Evolutionary conservation across 2,888 invertebrate genomes (phyloP), one percentile per base, ranked within the genome.

Genomic region (Hylaea fasciaria): DNA sequence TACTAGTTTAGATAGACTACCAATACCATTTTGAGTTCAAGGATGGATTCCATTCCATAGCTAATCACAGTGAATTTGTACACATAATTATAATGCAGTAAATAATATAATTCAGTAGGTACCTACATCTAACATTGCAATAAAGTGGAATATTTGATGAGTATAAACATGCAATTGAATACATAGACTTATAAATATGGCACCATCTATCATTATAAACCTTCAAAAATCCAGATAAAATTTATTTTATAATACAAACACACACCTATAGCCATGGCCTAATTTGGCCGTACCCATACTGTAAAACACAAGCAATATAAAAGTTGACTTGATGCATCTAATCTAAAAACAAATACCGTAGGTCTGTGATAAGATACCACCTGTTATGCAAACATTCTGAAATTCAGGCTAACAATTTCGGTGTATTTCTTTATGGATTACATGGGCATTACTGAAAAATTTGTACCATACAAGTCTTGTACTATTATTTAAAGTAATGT

Each of bases 321-420:
- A 87, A 88, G 83, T 78, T 77, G 35, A 76, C 76, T 71, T 80
- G 78, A 77, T 70, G 72, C 74, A 78, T 82, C 80, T 90, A 83
- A 91, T 91, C 91, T 80, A 1, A 74, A 74, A 78, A 75, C 82
- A 91, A 91, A 91, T 89, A 89, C 69, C 68, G 67, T 75, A 85
- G 83, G 87, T 87, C 78, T 68, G 40, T 62, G 90, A 91, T 91
- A 87, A 87, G 82, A 83, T 80, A 73, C 67, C 66, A 59, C 2
- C 4, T 8, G 62, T 62, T 64, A 70, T 76, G 73, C 76, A 83
- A 82, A 86, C 82, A 84, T 78, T 85, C 78, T 72, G 76, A 77
- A 84, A 87, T 84, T 80, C 68, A 80, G 80, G 80, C 77, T 74
- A 77, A 70, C 62, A 65, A 68, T 69, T 74, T 64, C 57, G 70